These are phyloP conservation scores for Venusia cambrica DNA, from an alignment of 2,888 invertebrate genomes.

Conservation along the genomic window DNA sequence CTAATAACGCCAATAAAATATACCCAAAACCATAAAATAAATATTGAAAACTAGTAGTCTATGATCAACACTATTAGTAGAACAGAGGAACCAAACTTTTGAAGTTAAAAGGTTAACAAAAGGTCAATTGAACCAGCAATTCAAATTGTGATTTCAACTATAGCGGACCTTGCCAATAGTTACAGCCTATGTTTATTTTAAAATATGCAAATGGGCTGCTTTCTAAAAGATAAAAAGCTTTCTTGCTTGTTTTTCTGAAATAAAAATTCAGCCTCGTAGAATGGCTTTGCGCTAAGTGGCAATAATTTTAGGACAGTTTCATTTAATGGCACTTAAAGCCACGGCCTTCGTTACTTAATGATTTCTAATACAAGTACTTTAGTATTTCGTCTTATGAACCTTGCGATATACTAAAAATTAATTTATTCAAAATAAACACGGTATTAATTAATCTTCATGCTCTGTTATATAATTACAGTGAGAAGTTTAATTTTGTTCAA, in stretches of 20 bases:
- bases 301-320: constrained; percentile 48
- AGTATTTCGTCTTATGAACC: constrained; percentile 10
- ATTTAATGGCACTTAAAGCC: constrained; percentile 46
- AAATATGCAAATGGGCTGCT: constrained; percentile 20
- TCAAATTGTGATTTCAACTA: constrained; percentile 28
- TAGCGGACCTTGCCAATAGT: no score
- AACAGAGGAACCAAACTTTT: no score
- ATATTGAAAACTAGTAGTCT: no score
- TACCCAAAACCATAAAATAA: no score
- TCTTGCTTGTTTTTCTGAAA: constrained; percentile 27
- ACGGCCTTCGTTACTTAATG: constrained; percentile 42
- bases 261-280: constrained; percentile 36
- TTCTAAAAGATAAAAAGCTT: constrained; percentile 21
- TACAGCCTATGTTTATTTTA: constrained; percentile 17
- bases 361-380: constrained; percentile 37
- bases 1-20: no score
- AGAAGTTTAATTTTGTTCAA: constrained; percentile 11
- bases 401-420: no score
- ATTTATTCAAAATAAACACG: constrained; percentile 1
- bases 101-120: no score
- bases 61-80: no score
- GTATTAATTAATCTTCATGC: constrained; percentile 1
- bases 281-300: constrained; percentile 46
- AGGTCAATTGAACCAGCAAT: constrained; percentile 17
- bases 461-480: constrained; percentile 5